Evolutionary conservation across 2,888 invertebrate genomes (phyloP).

Genomic region (Pyrrhia umbra): DNA sequence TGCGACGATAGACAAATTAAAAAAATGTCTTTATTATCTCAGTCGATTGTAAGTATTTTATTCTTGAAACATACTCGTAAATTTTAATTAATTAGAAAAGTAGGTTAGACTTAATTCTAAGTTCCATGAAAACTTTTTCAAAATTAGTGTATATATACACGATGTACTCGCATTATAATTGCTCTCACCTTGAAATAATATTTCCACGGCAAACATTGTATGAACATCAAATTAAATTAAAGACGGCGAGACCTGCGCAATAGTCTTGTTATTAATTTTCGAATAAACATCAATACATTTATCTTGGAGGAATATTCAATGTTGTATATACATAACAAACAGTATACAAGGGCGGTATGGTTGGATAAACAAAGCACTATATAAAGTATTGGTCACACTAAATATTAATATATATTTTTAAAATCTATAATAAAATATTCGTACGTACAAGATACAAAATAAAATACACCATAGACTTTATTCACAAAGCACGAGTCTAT

Average conservation of each 20-base stretch:
- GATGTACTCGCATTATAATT: conserved; percentile 18
- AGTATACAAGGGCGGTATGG: neutral
- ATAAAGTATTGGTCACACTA: too few species aligned
- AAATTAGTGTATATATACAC: conserved; percentile 13
- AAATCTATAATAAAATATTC: too few species aligned
- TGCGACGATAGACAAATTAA: too few species aligned
- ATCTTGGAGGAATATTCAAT: neutral
- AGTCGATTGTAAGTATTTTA: too few species aligned
- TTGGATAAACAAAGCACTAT: neutral
- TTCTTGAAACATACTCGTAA: too few species aligned
- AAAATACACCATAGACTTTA: conserved; percentile 32
- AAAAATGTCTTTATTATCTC: too few species aligned
- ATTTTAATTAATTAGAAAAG: too few species aligned
- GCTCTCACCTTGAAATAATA: conserved; percentile 18
- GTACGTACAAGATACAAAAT: too few species aligned
- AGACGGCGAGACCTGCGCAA: neutral
- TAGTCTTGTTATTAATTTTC: conserved; percentile 14
- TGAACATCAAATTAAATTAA: conserved; percentile 23
- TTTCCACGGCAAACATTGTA: conserved; percentile 16
- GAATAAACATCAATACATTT: conserved; percentile 2
- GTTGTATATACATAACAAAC: neutral
- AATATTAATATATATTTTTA: too few species aligned
- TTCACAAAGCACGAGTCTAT: conserved; percentile 41
- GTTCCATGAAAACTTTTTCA: conserved; percentile 1
- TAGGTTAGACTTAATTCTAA: neutral